A percentile compares a stretch with the other conserved stretches of the same genome.
phyloP scores from a whole-genome alignment of 2,797 vertebrate genomes.

The Tokudaia muenninki region DNA sequence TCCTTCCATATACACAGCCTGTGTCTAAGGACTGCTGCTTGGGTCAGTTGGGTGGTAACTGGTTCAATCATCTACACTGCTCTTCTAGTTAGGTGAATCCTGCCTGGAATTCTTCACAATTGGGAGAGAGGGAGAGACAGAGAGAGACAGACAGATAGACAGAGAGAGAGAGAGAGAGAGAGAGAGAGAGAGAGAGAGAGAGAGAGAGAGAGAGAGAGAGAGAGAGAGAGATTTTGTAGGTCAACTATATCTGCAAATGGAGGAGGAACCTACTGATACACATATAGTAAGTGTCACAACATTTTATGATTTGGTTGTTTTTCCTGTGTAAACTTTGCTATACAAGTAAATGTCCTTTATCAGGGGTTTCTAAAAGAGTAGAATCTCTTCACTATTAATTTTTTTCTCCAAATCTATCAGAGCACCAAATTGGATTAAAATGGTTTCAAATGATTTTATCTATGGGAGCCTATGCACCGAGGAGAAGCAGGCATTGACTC shows the following conservation, averaged over 20 bases:
- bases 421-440: not conserved
- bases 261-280: not conserved
- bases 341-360: conserved; percentile 1
- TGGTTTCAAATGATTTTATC: conserved; percentile 26
- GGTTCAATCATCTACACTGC: not conserved
- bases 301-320: conserved; percentile 21
- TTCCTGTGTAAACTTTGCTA: not conserved
- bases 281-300: not conserved
- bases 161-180: not conserved
- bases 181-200: too few species aligned
- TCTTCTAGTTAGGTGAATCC: not conserved
- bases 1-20: not conserved
- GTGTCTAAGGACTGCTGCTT: not conserved
- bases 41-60: not conserved
- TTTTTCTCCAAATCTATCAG: conserved; percentile 1
- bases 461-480: not conserved
- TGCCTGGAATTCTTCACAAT: conserved; percentile 32
- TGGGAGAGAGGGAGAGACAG: not conserved
- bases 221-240: not conserved
- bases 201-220: too few species aligned
- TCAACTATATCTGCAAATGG: not conserved
- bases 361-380: not conserved
- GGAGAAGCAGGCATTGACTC: not conserved
- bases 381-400: not conserved
- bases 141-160: too few species aligned